These are phyloP conservation scores for Micrasema minimum DNA, from an alignment of 1,140 invertebrate genomes.

Conservation along the genomic window DNA sequence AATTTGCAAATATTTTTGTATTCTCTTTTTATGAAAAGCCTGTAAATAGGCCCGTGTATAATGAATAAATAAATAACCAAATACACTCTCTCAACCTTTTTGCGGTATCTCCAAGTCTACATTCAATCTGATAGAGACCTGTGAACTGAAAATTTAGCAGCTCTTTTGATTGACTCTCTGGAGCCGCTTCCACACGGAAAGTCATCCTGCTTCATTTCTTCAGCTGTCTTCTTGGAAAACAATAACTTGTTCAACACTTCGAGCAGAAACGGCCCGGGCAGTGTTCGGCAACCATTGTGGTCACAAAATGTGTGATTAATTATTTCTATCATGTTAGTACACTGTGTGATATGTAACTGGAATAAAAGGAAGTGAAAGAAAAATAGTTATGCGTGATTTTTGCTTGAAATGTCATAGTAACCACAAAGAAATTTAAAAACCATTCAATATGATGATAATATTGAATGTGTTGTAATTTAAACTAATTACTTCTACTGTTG, in stretches of 20 bases:
- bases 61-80: no score
- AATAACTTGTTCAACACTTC: conserved; percentile 6
- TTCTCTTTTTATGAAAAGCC: no score
- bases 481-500: no score
- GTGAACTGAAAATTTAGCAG: conserved; percentile 97
- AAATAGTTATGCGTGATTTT: not conserved
- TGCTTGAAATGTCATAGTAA: not conserved
- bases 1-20: no score
- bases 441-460: no score
- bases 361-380: conserved; percentile 13
- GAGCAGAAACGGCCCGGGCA: not conserved
- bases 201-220: conserved; percentile 72
- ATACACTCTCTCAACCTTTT: no score
- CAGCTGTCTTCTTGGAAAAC: not conserved
- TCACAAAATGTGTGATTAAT: not conserved
- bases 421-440: conserved; percentile 2
- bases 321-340: not conserved
- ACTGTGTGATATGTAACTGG: conserved; percentile 3
- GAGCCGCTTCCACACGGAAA: conserved; percentile 95
- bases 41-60: no score
- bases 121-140: conserved; percentile 93
- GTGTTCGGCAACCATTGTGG: conserved; percentile 17
- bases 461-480: no score
- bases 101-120: conserved; percentile 87
- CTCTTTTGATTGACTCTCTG: conserved; percentile 96